Evolutionary conservation across 2,888 invertebrate species (phyloP).

Genomic region (Aphelenchoides bicaudatus): DNA sequence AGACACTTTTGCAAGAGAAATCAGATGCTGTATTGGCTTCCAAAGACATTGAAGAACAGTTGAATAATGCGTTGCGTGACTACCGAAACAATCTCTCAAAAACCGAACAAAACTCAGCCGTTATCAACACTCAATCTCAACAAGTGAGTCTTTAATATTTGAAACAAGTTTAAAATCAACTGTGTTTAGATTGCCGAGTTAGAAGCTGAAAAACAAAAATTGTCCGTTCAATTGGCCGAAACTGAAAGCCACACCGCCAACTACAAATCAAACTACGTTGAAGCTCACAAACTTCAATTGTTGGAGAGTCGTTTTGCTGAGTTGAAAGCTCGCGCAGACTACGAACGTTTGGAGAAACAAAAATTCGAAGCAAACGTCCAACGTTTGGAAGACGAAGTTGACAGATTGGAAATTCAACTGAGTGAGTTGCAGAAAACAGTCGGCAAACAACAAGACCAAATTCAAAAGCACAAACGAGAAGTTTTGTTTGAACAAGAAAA

Average conservation of each 20-base stretch:
- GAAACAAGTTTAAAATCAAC: constrained; percentile 14
- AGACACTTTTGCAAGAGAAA: constrained; percentile 38
- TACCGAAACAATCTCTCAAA: constrained; percentile 22
- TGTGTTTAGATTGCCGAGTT: constrained; percentile 37
- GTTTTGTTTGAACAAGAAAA: constrained; percentile 26
- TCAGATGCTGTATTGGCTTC: constrained; percentile 22
- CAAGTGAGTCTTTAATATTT: too few relatives aligned
- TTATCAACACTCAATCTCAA: constrained; percentile 13
- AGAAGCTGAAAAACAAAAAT: constrained; percentile 31
- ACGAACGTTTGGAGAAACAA: constrained; percentile 81
- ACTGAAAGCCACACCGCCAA: constrained; percentile 25
- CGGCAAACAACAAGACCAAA: constrained; percentile 30
- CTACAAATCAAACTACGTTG: constrained; percentile 65
- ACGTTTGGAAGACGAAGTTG: constrained; percentile 40
- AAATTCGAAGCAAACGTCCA: constrained; percentile 33
- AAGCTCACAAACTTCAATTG: constrained; percentile 62
- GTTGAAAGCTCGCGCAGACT: constrained; percentile 81
- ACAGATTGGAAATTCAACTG: constrained; percentile 33
- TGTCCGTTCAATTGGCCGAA: constrained; percentile 38
- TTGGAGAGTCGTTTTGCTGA: constrained; percentile 83
- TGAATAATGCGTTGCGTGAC: constrained; percentile 19
- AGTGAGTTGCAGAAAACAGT: constrained; percentile 26
- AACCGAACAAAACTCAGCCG: constrained; percentile 14
- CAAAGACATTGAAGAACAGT: constrained; percentile 33
- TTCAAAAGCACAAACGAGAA: constrained; percentile 21